Evolutionary conservation across 2,797 vertebrate species (phyloP), one percentile per base, ranked within the genome.

Genomic region (Microctenopoma steveboyesi): DNA sequence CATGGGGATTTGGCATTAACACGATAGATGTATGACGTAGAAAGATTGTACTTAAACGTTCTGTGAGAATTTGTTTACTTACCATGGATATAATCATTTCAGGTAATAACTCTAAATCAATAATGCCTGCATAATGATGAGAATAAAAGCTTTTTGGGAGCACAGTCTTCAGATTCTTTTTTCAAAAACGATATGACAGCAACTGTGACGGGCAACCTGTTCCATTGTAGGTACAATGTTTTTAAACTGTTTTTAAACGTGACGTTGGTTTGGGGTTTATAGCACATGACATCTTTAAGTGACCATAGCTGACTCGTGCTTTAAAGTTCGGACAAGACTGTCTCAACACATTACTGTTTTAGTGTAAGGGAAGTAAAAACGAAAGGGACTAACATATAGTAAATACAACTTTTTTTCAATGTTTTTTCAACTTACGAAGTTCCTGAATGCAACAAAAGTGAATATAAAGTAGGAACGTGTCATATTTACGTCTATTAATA

Each of bases 201-300:
- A 30, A 4, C 16, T 22, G 37, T 18, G 12, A 39, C 4, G 47
- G 47, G 16, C 39, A 52, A 43, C 50, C 33, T 68, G 73, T 57
- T 73, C 52, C 65, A 30, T 28, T 16, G 7, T 33, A 30, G 2
- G 14, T 28, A 10, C 33, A 33, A 27, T 7, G 9, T 33, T 52
- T 52, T 22, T 22, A 22, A 22, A 22, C 22, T 22, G 22, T 22
- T 22, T 22, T 18, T 18, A 18, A 18, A 53, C 18, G 83, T 94
- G 91, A 93, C 92, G 89, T 91, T 83, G 89, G 6, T 15, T 37
- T 63, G 81, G 88, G 74, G 70, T 90, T 88, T 84, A 11, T 67
- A 78, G 83, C 82, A 74, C 64, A 65, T 78, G 85, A 81, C 27
- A 5, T 46, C 47, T 88, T 88, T 73, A 86, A 14, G 47, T 46